Conservation (phyloP, 2,888 invertebrate genomes). For the Drosophila barbarae region DNA sequence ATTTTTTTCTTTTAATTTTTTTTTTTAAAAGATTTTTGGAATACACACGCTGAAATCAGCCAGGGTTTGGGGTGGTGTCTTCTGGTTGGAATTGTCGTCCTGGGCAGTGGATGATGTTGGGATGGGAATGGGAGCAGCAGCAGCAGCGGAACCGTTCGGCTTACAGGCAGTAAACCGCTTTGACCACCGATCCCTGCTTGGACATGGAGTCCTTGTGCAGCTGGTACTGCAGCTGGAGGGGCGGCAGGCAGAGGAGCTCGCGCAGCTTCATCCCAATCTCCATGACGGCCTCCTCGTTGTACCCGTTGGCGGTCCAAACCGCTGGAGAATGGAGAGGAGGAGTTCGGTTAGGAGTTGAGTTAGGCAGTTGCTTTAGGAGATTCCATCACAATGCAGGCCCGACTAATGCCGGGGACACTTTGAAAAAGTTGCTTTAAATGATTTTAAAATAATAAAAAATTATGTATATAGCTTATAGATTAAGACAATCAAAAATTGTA, state of each 20-base stretch:
- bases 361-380: not conserved
- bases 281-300: constrained; percentile 86
- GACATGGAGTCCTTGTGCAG: constrained; percentile 90
- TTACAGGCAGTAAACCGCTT: constrained; percentile 79
- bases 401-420: not conserved
- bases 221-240: constrained; percentile 84
- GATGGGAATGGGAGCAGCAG: not conserved
- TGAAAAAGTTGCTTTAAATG: not conserved
- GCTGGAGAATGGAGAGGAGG: constrained; percentile 77
- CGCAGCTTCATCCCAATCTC: constrained; percentile 94
- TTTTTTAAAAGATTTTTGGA: constrained; percentile 53
- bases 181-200: constrained; percentile 89
- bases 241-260: constrained; percentile 86
- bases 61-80: constrained; percentile 12
- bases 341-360: not conserved
- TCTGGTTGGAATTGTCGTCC: constrained; percentile 1
- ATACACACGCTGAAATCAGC: constrained; percentile 47
- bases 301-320: constrained; percentile 93
- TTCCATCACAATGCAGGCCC: constrained; percentile 5
- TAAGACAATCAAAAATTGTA: too few relatives aligned
- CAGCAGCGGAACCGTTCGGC: constrained; percentile 9
- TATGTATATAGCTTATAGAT: too few relatives aligned
- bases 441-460: too few relatives aligned
- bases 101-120: constrained; percentile 1
- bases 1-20: not conserved